A percentile compares a stretch with the other conserved stretches of the same genome.
Evolutionary conservation across 2,888 invertebrate genomes (phyloP).

Genomic region (Cheiracanthium punctorium): DNA sequence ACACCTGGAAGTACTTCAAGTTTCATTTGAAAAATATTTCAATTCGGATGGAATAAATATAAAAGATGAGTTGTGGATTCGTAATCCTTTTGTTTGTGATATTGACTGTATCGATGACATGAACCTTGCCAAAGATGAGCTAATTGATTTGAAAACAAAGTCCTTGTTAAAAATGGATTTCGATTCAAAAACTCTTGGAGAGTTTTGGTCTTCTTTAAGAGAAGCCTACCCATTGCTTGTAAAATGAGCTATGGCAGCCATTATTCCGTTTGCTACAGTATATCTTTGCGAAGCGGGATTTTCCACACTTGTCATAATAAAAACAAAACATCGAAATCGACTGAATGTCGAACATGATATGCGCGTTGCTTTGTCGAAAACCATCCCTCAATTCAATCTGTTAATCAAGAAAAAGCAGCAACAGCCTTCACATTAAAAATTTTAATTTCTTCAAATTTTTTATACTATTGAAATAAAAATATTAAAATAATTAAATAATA

Average conservation of each 20-base stretch:
- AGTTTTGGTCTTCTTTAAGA: no score
- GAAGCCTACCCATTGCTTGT: slow-evolving; percentile 49
- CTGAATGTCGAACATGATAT: slow-evolving; percentile 39
- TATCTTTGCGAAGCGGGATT: slow-evolving; percentile 54
- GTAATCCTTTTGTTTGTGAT: slow-evolving; percentile 49
- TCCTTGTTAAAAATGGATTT: slow-evolving; percentile 39
- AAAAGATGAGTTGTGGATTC: slow-evolving; percentile 54
- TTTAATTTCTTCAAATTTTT: slow-evolving; percentile 47
- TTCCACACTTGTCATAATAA: slow-evolving; percentile 49
- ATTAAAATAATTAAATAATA: no score
- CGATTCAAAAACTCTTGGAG: no score
- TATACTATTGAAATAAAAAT: no score
- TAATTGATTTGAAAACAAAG: slow-evolving; percentile 46
- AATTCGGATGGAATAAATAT: slow-evolving; percentile 43
- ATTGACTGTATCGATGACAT: slow-evolving; percentile 51
- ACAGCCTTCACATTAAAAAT: slow-evolving; percentile 45
- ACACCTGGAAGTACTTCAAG: no score
- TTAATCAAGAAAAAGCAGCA: slow-evolving; percentile 52
- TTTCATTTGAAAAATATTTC: no score
- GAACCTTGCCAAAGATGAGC: slow-evolving; percentile 49
- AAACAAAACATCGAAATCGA: slow-evolving; percentile 53
- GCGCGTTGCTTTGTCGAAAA: slow-evolving; percentile 48
- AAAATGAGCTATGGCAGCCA: slow-evolving; percentile 50
- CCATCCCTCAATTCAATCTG: slow-evolving; percentile 50
- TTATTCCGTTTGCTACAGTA: slow-evolving; percentile 49